Percentiles rank a stretch among this genome's conserved stretches.
These are phyloP conservation scores for Rotaria socialis DNA, from an alignment of 2,888 invertebrate genomes.

Conservation along the genomic window DNA sequence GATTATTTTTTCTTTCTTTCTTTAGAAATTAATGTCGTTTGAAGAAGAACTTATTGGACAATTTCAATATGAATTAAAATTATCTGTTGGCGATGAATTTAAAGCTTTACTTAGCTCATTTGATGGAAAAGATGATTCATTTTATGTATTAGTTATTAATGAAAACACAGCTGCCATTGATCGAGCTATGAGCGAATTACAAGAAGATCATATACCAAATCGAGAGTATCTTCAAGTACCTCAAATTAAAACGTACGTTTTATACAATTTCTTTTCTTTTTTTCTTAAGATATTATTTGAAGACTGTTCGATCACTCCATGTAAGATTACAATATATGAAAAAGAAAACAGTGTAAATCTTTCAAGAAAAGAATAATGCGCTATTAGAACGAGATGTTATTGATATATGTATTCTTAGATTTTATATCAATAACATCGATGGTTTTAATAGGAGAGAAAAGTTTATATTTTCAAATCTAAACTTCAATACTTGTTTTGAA, in stretches of 20 bases:
- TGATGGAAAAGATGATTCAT: constrained; percentile 14
- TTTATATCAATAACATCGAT: too few species aligned
- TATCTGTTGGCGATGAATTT: neutral
- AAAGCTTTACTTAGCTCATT: constrained; percentile 29
- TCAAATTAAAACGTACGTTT: neutral
- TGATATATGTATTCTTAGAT: too few species aligned
- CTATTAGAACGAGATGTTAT: too few species aligned
- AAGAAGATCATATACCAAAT: constrained; percentile 24
- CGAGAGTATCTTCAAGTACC: neutral
- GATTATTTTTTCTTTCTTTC: neutral
- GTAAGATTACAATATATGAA: too few species aligned
- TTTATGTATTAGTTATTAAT: constrained; percentile 7
- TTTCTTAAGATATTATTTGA: neutral
- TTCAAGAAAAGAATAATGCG: too few species aligned
- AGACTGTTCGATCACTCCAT: too few species aligned
- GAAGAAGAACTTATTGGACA: neutral
- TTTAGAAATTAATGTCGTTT: neutral
- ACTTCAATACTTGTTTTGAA: too few species aligned
- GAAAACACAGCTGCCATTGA: neutral
- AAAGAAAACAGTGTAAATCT: too few species aligned
- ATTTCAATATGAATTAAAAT: neutral
- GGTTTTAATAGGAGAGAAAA: too few species aligned
- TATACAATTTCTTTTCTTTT: neutral
- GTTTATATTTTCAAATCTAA: too few species aligned
- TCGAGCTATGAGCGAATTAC: constrained; percentile 8